Evolutionary conservation across 2,113 vertebrate species (phyloP).

Genomic region (Corynorhinus townsendii): DNA sequence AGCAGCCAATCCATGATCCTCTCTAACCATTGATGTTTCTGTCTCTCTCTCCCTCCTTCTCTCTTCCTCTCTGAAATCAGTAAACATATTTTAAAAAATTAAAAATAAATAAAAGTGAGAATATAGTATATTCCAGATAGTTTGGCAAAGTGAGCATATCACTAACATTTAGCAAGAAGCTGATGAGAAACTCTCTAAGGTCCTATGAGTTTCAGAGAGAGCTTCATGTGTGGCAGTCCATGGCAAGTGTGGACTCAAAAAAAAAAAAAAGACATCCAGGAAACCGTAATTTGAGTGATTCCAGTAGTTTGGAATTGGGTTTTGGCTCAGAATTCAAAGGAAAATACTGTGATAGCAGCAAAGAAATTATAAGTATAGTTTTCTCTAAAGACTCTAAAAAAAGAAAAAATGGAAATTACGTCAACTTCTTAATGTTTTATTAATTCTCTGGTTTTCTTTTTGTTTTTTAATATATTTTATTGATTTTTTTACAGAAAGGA

Average conservation of each 20-base stretch:
- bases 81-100: too few relatives aligned
- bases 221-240: background rate
- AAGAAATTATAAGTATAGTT: background rate
- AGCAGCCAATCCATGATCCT: too few relatives aligned
- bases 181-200: background rate
- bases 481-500: too few relatives aligned
- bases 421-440: background rate
- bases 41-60: too few relatives aligned
- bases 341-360: conserved; percentile 5
- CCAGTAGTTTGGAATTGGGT: conserved; percentile 9
- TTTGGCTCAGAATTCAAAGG: background rate
- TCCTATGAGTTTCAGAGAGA: background rate
- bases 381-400: background rate
- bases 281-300: conserved; percentile 18
- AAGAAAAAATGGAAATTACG: background rate
- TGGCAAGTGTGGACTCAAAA: background rate
- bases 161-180: background rate
- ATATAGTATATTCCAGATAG: background rate
- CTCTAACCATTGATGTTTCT: too few relatives aligned
- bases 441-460: too few relatives aligned
- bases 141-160: background rate
- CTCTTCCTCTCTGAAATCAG: too few relatives aligned
- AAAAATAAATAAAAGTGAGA: background rate
- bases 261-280: background rate
- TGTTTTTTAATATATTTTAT: too few relatives aligned